These are phyloP conservation scores for Drosophila murphyi DNA, from an alignment of 1,140 invertebrate genomes.

Conservation along the genomic window DNA sequence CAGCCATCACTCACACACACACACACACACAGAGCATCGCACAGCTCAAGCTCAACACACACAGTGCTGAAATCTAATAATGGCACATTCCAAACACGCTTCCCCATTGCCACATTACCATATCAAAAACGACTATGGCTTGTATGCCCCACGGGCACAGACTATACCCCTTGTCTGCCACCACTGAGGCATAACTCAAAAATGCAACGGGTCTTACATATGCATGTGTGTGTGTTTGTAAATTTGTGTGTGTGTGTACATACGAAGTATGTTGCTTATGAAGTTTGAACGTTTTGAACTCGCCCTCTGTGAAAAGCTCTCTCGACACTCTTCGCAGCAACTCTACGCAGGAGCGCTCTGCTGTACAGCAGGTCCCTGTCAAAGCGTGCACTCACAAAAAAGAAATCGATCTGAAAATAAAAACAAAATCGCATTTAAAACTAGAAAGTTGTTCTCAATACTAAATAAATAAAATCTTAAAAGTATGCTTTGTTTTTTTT, in stretches of 20 bases:
- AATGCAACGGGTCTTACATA: conserved; percentile 29
- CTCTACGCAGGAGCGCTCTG: conserved; percentile 18
- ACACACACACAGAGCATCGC: not conserved
- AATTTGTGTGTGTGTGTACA: not conserved
- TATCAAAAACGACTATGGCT: conserved; percentile 67
- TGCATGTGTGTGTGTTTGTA: not conserved
- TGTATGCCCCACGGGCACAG: conserved; percentile 40
- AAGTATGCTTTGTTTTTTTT: too few species aligned
- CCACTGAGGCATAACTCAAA: conserved; percentile 37
- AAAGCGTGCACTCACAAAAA: too few species aligned
- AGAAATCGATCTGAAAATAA: too few species aligned
- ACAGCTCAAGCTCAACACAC: not conserved
- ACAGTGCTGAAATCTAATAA: conserved; percentile 66
- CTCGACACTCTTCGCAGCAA: conserved; percentile 17
- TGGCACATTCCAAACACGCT: conserved; percentile 76
- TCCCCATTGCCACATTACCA: conserved; percentile 79
- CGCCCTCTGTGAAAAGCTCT: conserved; percentile 23
- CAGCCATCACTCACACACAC: not conserved
- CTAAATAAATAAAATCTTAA: too few species aligned
- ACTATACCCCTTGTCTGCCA: not conserved
- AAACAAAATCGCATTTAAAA: too few species aligned
- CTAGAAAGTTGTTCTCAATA: too few species aligned
- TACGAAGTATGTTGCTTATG: conserved; percentile 48
- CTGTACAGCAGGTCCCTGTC: too few species aligned
- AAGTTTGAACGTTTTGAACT: conserved; percentile 67